Percentiles rank a stretch among this genome's conserved stretches.
Conservation (phyloP, 1,140 invertebrate species). For the Neotoxoptera formosana region DNA sequence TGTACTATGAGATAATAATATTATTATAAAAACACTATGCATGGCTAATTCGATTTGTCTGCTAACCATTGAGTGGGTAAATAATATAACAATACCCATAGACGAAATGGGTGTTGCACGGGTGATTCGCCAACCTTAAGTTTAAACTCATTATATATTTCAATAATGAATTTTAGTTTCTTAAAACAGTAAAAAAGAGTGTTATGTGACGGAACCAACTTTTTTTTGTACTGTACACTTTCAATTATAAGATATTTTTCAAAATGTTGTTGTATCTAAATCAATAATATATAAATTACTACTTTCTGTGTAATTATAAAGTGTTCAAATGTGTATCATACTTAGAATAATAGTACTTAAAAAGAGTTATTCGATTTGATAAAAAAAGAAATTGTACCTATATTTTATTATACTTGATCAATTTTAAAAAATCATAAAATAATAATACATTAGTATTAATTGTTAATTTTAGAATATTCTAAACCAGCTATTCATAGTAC, state of each 20-base stretch:
- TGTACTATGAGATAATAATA: background rate
- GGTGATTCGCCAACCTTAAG: background rate
- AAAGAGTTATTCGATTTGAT: too few relatives aligned
- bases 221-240: background rate
- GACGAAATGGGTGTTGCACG: background rate
- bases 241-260: background rate
- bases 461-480: too few relatives aligned
- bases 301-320: too few relatives aligned
- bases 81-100: background rate
- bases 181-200: background rate
- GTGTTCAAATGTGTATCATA: too few relatives aligned
- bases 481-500: too few relatives aligned
- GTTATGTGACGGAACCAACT: rapidly evolving
- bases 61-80: background rate
- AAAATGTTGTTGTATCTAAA: too few relatives aligned
- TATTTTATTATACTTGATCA: too few relatives aligned
- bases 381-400: too few relatives aligned
- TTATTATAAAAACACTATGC: background rate
- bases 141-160: background rate
- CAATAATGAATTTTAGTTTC: background rate
- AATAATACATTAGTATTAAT: too few relatives aligned
- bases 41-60: background rate
- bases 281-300: too few relatives aligned
- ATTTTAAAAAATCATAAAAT: too few relatives aligned
- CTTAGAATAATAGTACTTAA: too few relatives aligned